A percentile compares a stretch with the other conserved stretches of the same genome.
These are phyloP conservation scores for Clarias platycephalus DNA, from an alignment of 2,797 vertebrate species.

Conservation along the genomic window DNA sequence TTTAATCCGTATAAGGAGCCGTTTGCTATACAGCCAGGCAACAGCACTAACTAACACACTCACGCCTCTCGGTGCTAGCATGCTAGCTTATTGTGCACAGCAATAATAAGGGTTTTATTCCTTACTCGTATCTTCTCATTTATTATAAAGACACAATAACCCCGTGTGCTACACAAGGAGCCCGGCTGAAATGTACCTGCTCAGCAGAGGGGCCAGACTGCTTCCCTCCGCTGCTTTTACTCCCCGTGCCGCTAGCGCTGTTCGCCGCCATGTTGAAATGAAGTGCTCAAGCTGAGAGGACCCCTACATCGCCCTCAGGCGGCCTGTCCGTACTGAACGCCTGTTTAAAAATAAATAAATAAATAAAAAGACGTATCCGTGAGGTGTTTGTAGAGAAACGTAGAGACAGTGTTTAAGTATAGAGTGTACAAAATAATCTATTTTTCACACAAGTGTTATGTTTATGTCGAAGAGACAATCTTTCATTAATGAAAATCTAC, in stretches of 20 bases:
- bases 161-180: too few species aligned
- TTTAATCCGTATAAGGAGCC: neutral
- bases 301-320: conserved; percentile 29
- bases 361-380: neutral
- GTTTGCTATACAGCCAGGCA: neutral
- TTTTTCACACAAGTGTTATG: neutral
- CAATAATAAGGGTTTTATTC: too few species aligned
- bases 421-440: neutral
- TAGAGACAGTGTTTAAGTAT: neutral
- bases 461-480: neutral
- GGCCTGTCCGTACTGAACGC: conserved; percentile 37
- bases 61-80: conserved; percentile 20
- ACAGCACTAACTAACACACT: neutral
- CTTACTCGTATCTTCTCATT: neutral
- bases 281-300: conserved; percentile 49
- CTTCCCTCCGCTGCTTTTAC: conserved; percentile 70
- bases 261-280: conserved; percentile 82
- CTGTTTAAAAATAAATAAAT: conserved; percentile 37
- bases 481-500: neutral
- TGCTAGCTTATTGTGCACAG: conserved; percentile 1
- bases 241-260: conserved; percentile 74
- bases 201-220: conserved; percentile 74
- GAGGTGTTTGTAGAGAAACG: neutral
- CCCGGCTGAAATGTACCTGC: conserved; percentile 65
- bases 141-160: neutral